Evolutionary conservation across 2,797 vertebrate genomes (phyloP).

Genomic region (Allobates femoralis): DNA sequence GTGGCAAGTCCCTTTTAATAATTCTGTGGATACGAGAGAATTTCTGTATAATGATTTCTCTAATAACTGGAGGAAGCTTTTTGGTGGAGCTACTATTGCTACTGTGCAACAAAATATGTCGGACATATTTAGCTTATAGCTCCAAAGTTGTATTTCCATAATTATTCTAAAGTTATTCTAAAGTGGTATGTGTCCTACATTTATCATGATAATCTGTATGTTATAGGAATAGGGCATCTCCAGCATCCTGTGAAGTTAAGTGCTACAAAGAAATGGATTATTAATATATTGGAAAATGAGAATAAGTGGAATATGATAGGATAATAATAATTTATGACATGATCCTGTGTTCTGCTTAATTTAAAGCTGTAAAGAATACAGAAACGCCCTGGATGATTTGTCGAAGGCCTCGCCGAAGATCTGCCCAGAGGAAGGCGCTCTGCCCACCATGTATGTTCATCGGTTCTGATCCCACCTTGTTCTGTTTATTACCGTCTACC

Average conservation of each 20-base stretch:
- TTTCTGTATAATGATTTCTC: background rate
- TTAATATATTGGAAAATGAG: background rate
- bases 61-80: background rate
- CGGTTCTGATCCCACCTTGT: background rate
- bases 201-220: background rate
- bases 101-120: background rate
- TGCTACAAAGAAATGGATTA: background rate
- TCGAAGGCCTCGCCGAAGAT: constrained; percentile 80
- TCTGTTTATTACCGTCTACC: background rate
- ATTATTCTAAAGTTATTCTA: background rate
- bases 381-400: constrained; percentile 91
- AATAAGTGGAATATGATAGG: background rate
- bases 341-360: background rate
- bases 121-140: background rate
- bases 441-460: constrained; percentile 76
- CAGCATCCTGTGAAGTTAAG: background rate
- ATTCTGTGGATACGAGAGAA: background rate
- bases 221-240: background rate
- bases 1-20: background rate
- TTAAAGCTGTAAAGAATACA: constrained; percentile 95
- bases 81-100: too few species aligned
- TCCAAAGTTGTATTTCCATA: background rate
- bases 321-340: background rate
- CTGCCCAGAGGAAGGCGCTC: constrained; percentile 81
- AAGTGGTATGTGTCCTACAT: background rate